Evolutionary conservation across 1,140 invertebrate genomes (phyloP).

Genomic region (Scaptomyza graminum): DNA sequence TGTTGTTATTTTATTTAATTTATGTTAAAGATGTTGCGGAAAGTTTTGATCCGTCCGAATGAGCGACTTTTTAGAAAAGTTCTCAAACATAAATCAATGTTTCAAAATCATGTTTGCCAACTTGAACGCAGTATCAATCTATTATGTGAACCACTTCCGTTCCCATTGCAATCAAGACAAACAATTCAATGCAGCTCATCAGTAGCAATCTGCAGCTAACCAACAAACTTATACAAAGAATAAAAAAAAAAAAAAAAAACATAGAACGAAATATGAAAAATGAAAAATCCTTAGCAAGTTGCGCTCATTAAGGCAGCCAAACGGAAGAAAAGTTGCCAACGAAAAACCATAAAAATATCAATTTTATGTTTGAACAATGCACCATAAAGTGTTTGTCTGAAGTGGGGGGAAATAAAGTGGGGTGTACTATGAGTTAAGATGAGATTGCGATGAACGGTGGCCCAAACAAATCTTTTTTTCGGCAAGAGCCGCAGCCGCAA

Average conservation of each 20-base stretch:
- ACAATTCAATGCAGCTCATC: conserved; percentile 18
- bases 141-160: background rate
- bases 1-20: too few species aligned
- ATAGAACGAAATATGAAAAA: background rate
- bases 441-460: conserved; percentile 42
- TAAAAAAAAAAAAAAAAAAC: background rate
- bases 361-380: conserved; percentile 69
- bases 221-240: background rate
- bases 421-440: conserved; percentile 4
- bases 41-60: too few species aligned
- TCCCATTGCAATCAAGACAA: conserved; percentile 10
- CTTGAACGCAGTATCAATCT: too few species aligned
- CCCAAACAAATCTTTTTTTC: conserved; percentile 13
- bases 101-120: background rate
- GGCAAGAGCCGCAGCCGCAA: conserved; percentile 12
- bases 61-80: too few species aligned
- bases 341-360: conserved; percentile 60
- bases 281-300: conserved; percentile 21
- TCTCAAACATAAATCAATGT: background rate
- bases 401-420: background rate
- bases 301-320: conserved; percentile 30
- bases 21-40: too few species aligned
- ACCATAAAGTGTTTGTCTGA: conserved; percentile 42
- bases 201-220: conserved; percentile 5
- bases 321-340: conserved; percentile 28